Evolutionary conservation across 2,797 vertebrate species (phyloP).

Genomic region (Diglossa cyanea): DNA sequence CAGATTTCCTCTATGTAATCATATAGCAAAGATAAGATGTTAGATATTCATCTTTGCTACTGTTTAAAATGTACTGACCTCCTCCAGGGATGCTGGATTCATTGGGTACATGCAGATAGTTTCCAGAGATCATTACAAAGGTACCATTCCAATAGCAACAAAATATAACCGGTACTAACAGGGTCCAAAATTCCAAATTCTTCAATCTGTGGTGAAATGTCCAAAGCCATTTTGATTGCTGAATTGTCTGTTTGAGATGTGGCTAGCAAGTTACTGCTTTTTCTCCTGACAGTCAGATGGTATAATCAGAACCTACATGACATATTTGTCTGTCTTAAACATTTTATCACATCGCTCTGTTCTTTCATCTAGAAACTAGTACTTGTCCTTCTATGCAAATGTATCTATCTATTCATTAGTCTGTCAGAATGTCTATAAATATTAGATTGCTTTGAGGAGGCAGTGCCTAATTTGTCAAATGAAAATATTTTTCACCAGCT

Average conservation of each 20-base stretch:
- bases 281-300: slow-evolving; percentile 13
- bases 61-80: neutral
- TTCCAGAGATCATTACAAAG: slow-evolving; percentile 16
- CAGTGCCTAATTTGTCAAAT: slow-evolving; percentile 32
- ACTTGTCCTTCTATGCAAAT: slow-evolving; percentile 41
- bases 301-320: slow-evolving; percentile 26
- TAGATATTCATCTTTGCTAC: neutral
- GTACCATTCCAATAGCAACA: neutral
- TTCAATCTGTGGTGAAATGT: neutral
- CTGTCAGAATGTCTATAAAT: slow-evolving; percentile 62
- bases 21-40: neutral
- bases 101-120: neutral
- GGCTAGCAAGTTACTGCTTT: neutral
- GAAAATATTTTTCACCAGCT: slow-evolving; percentile 30
- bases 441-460: slow-evolving; percentile 47
- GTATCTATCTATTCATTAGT: slow-evolving; percentile 39
- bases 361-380: slow-evolving; percentile 53
- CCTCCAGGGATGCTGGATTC: neutral
- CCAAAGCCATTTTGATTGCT: slow-evolving; percentile 17
- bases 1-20: neutral
- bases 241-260: neutral
- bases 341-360: neutral
- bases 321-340: slow-evolving; percentile 37
- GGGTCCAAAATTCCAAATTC: slow-evolving; percentile 13
- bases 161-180: neutral